These are phyloP conservation scores for Brienomyrus brachyistius DNA, from an alignment of 2,113 vertebrate species.

Conservation along the genomic window DNA sequence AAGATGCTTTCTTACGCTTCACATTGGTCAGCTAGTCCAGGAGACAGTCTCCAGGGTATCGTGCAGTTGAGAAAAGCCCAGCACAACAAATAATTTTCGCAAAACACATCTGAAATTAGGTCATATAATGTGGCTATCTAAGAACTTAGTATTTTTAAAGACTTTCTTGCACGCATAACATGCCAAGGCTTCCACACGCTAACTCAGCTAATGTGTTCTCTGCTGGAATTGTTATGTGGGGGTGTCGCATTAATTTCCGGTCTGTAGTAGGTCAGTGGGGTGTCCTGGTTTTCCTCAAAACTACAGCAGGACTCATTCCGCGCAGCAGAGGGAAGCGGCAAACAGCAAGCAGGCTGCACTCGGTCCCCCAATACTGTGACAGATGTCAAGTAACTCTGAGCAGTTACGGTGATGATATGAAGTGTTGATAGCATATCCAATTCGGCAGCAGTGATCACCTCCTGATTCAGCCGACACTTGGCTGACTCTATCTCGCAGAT, in stretches of 20 bases:
- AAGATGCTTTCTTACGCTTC: constrained; percentile 54
- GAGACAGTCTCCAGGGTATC: neutral
- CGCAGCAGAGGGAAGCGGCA: neutral
- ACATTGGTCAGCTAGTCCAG: constrained; percentile 24
- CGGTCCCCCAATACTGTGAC: neutral
- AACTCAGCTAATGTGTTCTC: neutral
- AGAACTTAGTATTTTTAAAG: neutral
- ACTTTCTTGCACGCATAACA: neutral
- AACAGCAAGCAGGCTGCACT: neutral
- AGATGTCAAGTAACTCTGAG: neutral
- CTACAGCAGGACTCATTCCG: neutral
- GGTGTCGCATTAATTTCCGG: neutral
- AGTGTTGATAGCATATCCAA: neutral
- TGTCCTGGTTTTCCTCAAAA: neutral
- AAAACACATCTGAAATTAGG: neutral
- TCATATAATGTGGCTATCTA: neutral
- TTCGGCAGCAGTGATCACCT: neutral
- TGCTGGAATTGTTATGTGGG: constrained; percentile 12
- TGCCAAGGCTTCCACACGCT: neutral
- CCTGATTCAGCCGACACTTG: neutral
- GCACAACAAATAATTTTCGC: neutral
- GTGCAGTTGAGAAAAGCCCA: neutral
- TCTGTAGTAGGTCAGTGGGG: neutral
- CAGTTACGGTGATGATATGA: neutral
- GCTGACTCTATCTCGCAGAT: neutral